A percentile compares a stretch with the other conserved stretches of the same genome.
phyloP scores from a whole-genome alignment of 2,797 vertebrate species.

The Champsocephalus esox region DNA sequence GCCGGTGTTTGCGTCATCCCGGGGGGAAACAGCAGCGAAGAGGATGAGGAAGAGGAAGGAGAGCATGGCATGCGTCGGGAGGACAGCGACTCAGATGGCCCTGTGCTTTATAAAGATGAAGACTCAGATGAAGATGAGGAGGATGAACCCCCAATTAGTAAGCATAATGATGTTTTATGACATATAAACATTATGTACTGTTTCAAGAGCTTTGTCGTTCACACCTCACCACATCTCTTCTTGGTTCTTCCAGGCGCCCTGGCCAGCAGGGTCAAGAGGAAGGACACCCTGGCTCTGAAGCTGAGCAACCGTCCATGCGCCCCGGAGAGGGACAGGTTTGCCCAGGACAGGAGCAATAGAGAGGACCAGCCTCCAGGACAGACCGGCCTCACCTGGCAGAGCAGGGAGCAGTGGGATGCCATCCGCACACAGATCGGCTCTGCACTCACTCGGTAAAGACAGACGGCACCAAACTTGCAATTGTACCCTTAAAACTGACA shows the following conservation, averaged over 20 bases:
- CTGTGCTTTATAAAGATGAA: slow-evolving; percentile 93
- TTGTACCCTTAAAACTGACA: slow-evolving; percentile 18
- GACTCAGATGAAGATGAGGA: slow-evolving; percentile 93
- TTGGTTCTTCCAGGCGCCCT: slow-evolving; percentile 85
- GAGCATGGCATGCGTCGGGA: slow-evolving; percentile 84
- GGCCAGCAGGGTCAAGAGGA: slow-evolving; percentile 95
- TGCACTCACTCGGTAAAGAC: slow-evolving; percentile 90
- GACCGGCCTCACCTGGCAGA: slow-evolving; percentile 92
- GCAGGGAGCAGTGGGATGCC: slow-evolving; percentile 97
- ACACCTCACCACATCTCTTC: slow-evolving; percentile 25
- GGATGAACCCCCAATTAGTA: slow-evolving; percentile 85
- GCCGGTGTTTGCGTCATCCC: slow-evolving; percentile 89
- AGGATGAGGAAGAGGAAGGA: slow-evolving; percentile 74
- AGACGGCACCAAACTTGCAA: background rate
- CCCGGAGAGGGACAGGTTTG: slow-evolving; percentile 74
- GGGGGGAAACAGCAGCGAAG: slow-evolving; percentile 86
- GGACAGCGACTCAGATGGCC: slow-evolving; percentile 95
- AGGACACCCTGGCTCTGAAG: slow-evolving; percentile 97
- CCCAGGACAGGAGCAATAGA: slow-evolving; percentile 71
- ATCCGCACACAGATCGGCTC: slow-evolving; percentile 96
- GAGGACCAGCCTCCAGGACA: slow-evolving; percentile 84
- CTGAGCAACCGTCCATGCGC: slow-evolving; percentile 84
- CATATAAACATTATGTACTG: background rate
- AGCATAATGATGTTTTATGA: slow-evolving; percentile 25
- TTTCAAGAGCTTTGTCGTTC: background rate